Evolutionary conservation across 2,888 invertebrate genomes (phyloP).

Genomic region (Zygothrica quintamaculata): DNA sequence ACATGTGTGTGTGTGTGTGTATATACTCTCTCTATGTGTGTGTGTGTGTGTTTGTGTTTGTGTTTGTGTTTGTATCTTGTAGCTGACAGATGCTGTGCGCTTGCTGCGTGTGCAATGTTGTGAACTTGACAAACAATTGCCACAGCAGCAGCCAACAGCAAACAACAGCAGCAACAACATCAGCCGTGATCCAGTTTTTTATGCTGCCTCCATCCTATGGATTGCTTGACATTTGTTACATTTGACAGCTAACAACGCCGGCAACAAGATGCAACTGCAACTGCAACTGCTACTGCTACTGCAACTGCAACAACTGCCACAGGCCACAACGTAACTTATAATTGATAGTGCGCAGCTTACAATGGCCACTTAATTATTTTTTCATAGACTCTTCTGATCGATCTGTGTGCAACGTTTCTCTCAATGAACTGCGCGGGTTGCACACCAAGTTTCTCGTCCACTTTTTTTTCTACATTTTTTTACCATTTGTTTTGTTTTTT

Average conservation of each 20-base stretch:
- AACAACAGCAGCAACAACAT: slow-evolving; percentile 19
- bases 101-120: slow-evolving; percentile 43
- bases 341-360: slow-evolving; percentile 68
- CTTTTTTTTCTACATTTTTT: not conserved
- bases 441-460: slow-evolving; percentile 24
- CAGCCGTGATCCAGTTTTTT: slow-evolving; percentile 67
- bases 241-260: slow-evolving; percentile 79
- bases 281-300: slow-evolving; percentile 31
- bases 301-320: slow-evolving; percentile 7
- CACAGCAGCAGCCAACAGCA: slow-evolving; percentile 22
- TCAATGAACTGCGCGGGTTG: slow-evolving; percentile 66
- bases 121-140: slow-evolving; percentile 79
- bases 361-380: slow-evolving; percentile 79
- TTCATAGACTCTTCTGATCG: slow-evolving; percentile 55
- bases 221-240: slow-evolving; percentile 77
- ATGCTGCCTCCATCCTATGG: slow-evolving; percentile 23
- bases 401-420: slow-evolving; percentile 34
- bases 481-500: slow-evolving; percentile 1
- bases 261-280: slow-evolving; percentile 68
- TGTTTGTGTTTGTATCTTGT: slow-evolving; percentile 40
- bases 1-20: slow-evolving; percentile 21
- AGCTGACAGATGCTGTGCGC: slow-evolving; percentile 68
- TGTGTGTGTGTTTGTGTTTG: slow-evolving; percentile 12
- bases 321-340: slow-evolving; percentile 49
- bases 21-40: not conserved